These are phyloP conservation scores for Hypothenemus hampei DNA, from an alignment of 1,140 invertebrate genomes.

Conservation along the genomic window DNA sequence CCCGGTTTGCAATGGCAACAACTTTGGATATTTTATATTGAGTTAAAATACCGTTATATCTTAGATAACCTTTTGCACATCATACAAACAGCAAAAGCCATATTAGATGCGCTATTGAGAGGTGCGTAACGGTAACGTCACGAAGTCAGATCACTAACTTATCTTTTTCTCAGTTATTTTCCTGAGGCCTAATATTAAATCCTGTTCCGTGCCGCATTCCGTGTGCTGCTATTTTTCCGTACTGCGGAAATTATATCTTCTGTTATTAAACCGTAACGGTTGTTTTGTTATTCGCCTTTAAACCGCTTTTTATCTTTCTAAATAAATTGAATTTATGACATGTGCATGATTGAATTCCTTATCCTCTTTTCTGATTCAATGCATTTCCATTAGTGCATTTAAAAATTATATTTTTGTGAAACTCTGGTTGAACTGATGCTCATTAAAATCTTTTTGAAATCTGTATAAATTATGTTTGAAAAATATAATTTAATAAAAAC, in stretches of 20 bases:
- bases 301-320: not conserved
- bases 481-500: too few relatives aligned
- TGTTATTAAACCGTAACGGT: slow-evolving; percentile 17
- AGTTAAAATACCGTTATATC: not conserved
- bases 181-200: slow-evolving; percentile 3
- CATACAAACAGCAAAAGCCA: too few relatives aligned
- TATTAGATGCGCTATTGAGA: too few relatives aligned
- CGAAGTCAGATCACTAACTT: not conserved
- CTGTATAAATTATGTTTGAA: too few relatives aligned
- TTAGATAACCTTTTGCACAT: not conserved
- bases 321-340: slow-evolving; percentile 3
- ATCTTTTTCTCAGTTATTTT: not conserved
- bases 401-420: too few relatives aligned
- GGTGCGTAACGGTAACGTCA: too few relatives aligned
- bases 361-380: too few relatives aligned
- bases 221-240: slow-evolving; percentile 9
- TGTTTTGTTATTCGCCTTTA: slow-evolving; percentile 14
- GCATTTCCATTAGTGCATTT: too few relatives aligned
- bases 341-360: not conserved
- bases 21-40: not conserved
- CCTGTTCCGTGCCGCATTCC: slow-evolving; percentile 8
- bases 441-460: too few relatives aligned
- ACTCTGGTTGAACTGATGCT: too few relatives aligned
- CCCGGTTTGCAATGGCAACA: not conserved
- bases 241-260: slow-evolving; percentile 7